Evolutionary conservation across 2,797 vertebrate genomes (phyloP), one percentile per base, ranked within the genome.

Genomic region (Eidolon dupreanum): DNA sequence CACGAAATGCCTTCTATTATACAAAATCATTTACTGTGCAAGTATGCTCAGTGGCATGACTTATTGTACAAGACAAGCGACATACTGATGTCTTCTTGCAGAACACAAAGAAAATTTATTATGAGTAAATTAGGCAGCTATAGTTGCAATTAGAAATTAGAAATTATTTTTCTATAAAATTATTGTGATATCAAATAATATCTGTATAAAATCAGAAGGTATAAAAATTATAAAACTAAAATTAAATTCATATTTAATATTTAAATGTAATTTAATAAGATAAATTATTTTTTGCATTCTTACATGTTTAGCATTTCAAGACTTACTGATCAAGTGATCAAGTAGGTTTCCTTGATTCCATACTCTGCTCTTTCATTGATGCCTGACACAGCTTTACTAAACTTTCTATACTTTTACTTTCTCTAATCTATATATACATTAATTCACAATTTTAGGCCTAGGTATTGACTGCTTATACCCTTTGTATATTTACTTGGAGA

Each of bases 21-120:
- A 88, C 12, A 79, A 83, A 97, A 94, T 94, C 90, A 90, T 93
- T 97, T 96, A 68, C 65, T 89, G 38, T 77, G 55, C 53, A 90
- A 87, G 88, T 43, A 65, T 93, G 95, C 31, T 88, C 78, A 93
- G 85, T 93, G 81, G 74, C 65, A 89, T 73, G 51, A 82, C 81
- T 96, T 96, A 93, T 36, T 81, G 73, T 95, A 91, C 22, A 87
- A 94, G 85, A 90, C 73, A 93, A 87, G 83, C 59, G 49, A 87
- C 36, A 86, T 15, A 65, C 49, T 94, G 49, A 78, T 83, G 65
- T 83, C 6, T 73, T 92, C 73, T 57, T 71, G 3, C 6, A 83
- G 75, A 92, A 90, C 33, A 82, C 31, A 85, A 83, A 88, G 65
- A 85, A 94, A 85, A 36, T 41, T 46, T 93, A 78, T 17, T n/a